phyloP scores from a whole-genome alignment of 2,797 vertebrate species.

The Rhincodon typus region DNA sequence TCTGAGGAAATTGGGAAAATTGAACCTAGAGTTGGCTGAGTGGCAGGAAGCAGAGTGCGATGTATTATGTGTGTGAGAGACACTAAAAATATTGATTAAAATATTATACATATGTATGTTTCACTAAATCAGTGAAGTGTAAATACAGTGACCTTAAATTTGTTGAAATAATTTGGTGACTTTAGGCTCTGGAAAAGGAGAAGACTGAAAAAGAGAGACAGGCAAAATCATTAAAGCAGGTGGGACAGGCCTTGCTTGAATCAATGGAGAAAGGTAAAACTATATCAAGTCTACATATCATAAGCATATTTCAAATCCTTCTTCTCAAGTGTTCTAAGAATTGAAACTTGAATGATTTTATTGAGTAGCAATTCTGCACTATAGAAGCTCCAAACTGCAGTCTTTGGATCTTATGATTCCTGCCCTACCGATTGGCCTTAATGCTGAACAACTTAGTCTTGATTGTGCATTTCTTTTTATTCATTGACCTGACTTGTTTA shows the following conservation, averaged over 20 bases:
- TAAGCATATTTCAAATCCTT: background rate
- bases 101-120: background rate
- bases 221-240: slow-evolving; percentile 59
- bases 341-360: background rate
- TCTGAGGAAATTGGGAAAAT: no score
- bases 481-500: background rate
- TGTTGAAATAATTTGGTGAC: slow-evolving; percentile 37
- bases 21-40: no score
- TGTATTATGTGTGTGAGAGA: no score
- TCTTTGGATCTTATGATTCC: background rate
- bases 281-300: background rate
- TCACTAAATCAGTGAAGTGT: background rate
- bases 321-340: background rate
- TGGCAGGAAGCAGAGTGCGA: no score
- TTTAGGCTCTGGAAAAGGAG: slow-evolving; percentile 69
- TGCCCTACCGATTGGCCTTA: background rate
- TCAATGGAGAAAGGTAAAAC: slow-evolving; percentile 72
- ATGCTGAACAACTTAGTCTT: background rate
- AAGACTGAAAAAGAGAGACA: slow-evolving; percentile 56
- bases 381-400: background rate
- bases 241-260: slow-evolving; percentile 63
- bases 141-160: background rate
- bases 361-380: background rate
- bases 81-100: background rate
- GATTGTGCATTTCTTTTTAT: background rate